Evolutionary conservation across 2,797 vertebrate species (phyloP).

Genomic region (Pantherophis alleghaniensis): DNA sequence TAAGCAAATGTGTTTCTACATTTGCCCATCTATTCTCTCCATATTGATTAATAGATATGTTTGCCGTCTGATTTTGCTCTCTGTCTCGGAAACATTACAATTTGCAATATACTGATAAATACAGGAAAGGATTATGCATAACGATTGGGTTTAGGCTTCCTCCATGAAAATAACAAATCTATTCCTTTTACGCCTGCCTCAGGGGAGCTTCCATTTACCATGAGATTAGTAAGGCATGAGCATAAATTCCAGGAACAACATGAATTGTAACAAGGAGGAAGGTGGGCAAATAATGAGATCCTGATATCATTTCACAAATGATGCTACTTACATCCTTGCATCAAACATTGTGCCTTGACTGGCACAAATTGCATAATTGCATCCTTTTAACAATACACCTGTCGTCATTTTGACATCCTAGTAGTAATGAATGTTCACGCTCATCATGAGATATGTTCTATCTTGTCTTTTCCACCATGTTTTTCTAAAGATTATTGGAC

Average conservation of each 20-base stretch:
- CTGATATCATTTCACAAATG: background rate
- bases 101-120: background rate
- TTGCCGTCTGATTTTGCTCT: background rate
- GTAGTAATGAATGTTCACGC: background rate
- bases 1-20: background rate
- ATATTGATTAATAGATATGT: background rate
- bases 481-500: background rate
- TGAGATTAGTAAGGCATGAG: background rate
- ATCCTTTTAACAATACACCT: background rate
- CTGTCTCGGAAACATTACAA: background rate
- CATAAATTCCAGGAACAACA: background rate
- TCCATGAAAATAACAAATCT: background rate
- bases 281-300: background rate
- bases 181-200: background rate
- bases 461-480: background rate
- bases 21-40: background rate
- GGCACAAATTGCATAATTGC: background rate
- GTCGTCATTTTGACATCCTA: background rate
- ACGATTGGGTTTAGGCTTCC: background rate
- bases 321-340: background rate
- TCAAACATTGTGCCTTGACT: background rate
- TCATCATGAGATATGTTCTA: background rate
- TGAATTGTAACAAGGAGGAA: background rate
- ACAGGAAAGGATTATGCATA: background rate
- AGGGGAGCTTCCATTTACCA: background rate